A percentile compares a stretch with the other conserved stretches of the same genome.
Evolutionary conservation across 2,797 vertebrate species (phyloP).

Genomic region (Coilia nasus): DNA sequence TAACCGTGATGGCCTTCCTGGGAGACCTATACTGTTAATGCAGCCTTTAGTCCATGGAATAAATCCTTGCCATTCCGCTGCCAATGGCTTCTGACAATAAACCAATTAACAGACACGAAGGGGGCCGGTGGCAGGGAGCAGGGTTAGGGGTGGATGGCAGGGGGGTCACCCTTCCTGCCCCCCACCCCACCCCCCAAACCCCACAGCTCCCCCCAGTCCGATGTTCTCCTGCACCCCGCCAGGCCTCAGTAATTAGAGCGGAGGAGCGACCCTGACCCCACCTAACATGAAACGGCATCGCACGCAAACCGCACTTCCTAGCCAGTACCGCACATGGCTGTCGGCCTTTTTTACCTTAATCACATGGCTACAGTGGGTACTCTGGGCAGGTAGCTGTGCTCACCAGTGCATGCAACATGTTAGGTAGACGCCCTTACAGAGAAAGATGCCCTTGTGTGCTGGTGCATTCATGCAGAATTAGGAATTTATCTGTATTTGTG

Average conservation of each 20-base stretch:
- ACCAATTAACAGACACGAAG: constrained; percentile 73
- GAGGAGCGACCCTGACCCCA: not conserved
- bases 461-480: not conserved
- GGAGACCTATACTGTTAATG: constrained; percentile 18
- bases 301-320: constrained; percentile 13
- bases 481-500: not conserved
- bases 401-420: not conserved
- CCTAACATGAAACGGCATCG: constrained; percentile 19
- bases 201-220: constrained; percentile 13
- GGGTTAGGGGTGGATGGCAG: constrained; percentile 64
- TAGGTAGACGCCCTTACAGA: not conserved
- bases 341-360: constrained; percentile 5
- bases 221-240: not conserved
- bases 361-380: not conserved
- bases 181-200: constrained; percentile 37
- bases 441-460: too few relatives aligned
- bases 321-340: constrained; percentile 8
- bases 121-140: constrained; percentile 60
- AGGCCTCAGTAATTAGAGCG: constrained; percentile 11
- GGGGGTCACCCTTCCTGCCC: constrained; percentile 60
- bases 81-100: constrained; percentile 67
- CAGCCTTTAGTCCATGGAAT: constrained; percentile 26
- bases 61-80: constrained; percentile 36
- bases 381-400: not conserved
- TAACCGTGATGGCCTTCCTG: constrained; percentile 33